These are phyloP conservation scores for Xiphophorus maculatus DNA, from an alignment of 2,113 vertebrate genomes.

Conservation along the genomic window DNA sequence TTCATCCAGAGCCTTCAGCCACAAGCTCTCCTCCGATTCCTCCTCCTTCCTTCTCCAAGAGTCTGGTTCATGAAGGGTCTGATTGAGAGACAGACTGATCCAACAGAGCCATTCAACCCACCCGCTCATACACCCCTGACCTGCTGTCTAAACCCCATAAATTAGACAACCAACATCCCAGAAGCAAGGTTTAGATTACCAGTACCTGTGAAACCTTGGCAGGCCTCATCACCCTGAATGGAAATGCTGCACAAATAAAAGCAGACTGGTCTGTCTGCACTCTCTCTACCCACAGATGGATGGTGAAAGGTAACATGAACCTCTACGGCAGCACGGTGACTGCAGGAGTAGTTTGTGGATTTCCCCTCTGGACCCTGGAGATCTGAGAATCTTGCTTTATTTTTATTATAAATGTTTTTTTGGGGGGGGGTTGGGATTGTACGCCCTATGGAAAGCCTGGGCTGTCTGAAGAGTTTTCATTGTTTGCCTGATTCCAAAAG, in stretches of 20 bases:
- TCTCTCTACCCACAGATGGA: conserved; percentile 74
- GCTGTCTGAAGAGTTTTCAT: conserved; percentile 62
- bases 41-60: conserved; percentile 23
- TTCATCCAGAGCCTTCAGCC: conserved; percentile 37
- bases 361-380: conserved; percentile 57
- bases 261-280: conserved; percentile 77
- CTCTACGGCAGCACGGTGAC: conserved; percentile 36
- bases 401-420: not conserved
- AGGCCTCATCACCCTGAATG: conserved; percentile 70
- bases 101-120: conserved; percentile 65
- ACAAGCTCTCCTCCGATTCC: conserved; percentile 26
- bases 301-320: conserved; percentile 78
- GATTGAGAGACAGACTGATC: conserved; percentile 74
- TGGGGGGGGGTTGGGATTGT: not conserved
- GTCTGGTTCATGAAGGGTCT: conserved; percentile 71
- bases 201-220: conserved; percentile 78
- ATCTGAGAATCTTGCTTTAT: conserved; percentile 28
- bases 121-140: conserved; percentile 64
- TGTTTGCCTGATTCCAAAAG: conserved; percentile 40
- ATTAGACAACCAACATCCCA: conserved; percentile 76
- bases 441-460: conserved; percentile 64
- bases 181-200: conserved; percentile 71
- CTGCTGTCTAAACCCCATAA: conserved; percentile 75
- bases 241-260: conserved; percentile 79
- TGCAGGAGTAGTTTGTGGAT: conserved; percentile 53